Base-by-base conservation (phyloP, 2,797 vertebrate genomes). In the Brachyalestes nurse region DNA sequence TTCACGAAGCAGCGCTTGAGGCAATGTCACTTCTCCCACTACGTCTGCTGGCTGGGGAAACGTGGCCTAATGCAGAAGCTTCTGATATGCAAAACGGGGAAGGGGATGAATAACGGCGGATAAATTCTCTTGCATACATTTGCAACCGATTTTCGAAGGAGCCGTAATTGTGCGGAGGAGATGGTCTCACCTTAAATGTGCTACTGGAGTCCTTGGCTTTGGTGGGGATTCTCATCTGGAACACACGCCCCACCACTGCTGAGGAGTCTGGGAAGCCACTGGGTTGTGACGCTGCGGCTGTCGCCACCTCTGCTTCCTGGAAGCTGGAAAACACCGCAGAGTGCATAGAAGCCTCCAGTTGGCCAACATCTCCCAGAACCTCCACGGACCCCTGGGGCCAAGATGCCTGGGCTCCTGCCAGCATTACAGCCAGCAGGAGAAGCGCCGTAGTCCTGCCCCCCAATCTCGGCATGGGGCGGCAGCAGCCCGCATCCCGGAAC, bases 281-380 rank as follows among this genome's bases (percentile, higher is more conserved):
- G 82, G 95, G 91, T 0, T 94, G 92, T 0, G 92, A 91, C 77
- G 90, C 86, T 0, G 60, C 64, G 2, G 72, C 79, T 0, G 87
- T 34, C 1, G 84, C 86, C 0, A 85, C 42, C 0, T 87, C 84
- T 14, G 87, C 89, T 79, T 96, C 96, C 13, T 91, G 95, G 21
- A 97, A 90, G 55, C 96, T 94, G 0, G 89, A 92, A 0, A 98
- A 93, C 80, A 97, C 87, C 0, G 95, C 94, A 70, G 96, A 96
- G 88, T 94, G 95, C 97, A 99, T 98, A 86, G 97, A 99, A 17
- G 97, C 97, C 90, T 99, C 97, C 9, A 98, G 93, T 87, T 96
- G 95, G 77, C 92, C 88, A 25, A 96, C 89, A 88, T 95, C 95
- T n/a, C 90, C 93, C 83, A 93, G 69, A 19, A 95, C 89, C 81